Evolutionary conservation across 2,888 invertebrate genomes (phyloP), one percentile per base, ranked within the genome.

Genomic region (Ditylenchus weischeri): DNA sequence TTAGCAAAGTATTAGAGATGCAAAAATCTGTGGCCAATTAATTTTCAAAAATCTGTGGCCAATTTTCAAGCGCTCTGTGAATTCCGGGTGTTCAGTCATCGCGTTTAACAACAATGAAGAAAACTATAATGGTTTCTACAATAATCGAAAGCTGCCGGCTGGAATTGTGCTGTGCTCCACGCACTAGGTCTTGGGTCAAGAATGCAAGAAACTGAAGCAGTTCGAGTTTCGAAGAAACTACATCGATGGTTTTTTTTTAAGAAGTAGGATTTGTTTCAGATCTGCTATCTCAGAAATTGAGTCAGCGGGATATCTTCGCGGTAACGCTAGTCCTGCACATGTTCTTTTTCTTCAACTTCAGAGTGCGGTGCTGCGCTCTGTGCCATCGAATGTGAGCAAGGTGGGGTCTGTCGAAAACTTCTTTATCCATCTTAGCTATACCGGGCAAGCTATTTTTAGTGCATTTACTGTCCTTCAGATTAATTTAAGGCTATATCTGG

Each of bases 1-100:
- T n/a, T n/a, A n/a, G n/a, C n/a, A n/a, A n/a, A n/a, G n/a, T n/a
- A n/a, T n/a, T n/a, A n/a, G n/a, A n/a, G n/a, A n/a, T n/a, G n/a
- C n/a, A n/a, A n/a, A n/a, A n/a, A n/a, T n/a, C n/a, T n/a, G n/a
- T n/a, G n/a, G n/a, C n/a, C n/a, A n/a, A n/a, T n/a, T n/a, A n/a
- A n/a, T n/a, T n/a, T n/a, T n/a, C n/a, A n/a, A n/a, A n/a, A n/a
- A n/a, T n/a, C n/a, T n/a, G n/a, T n/a, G n/a, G n/a, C n/a, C n/a
- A n/a, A n/a, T n/a, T n/a, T n/a, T n/a, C n/a, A 58, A 58, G 29
- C 58, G 58, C 8, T n/a, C 58, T 23, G 36, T 58, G n/a, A 29
- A 58, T n/a, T 58, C 58, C 11, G 58, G 58, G 8, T 35, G 35
- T 7, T 58, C 58, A 7, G n/a, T 58, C 7, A 58, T 58, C 21